Conservation (phyloP, 2,888 invertebrate genomes). For the Schizaphis graminum region DNA sequence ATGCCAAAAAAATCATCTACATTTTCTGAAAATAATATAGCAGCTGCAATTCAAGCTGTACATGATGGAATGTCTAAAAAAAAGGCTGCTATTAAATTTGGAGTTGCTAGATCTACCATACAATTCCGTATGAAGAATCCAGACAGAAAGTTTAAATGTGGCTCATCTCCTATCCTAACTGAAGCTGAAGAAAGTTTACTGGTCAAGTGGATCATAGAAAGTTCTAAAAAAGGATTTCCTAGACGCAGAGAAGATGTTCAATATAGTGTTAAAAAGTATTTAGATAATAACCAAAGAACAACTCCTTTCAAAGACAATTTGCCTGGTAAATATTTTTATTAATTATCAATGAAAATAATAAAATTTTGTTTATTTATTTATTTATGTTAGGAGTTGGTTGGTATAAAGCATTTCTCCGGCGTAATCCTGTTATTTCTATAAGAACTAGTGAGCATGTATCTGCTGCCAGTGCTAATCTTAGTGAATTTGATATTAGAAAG, state of each 20-base stretch:
- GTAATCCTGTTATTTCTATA: constrained; percentile 69
- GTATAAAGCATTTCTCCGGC: constrained; percentile 69
- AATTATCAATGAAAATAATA: too few species aligned
- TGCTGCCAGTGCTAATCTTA: constrained; percentile 69
- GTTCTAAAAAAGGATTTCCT: neutral
- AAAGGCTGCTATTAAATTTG: neutral
- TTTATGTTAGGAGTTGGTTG: constrained; percentile 67
- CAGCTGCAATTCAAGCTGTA: neutral
- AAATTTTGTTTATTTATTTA: too few species aligned
- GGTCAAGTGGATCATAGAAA: neutral
- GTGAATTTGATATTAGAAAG: constrained; percentile 69
- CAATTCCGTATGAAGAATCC: neutral
- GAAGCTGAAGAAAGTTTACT: neutral
- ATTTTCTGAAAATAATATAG: neutral
- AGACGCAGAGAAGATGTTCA: neutral
- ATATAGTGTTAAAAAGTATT: too few species aligned
- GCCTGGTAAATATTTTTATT: too few species aligned
- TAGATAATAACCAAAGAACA: too few species aligned
- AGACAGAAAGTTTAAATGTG: neutral
- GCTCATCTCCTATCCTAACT: too few species aligned
- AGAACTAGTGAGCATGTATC: constrained; percentile 68
- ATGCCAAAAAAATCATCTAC: neutral
- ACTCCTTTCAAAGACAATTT: too few species aligned
- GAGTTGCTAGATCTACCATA: neutral
- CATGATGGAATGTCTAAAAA: neutral